Evolutionary conservation across 2,888 invertebrate genomes (phyloP).

Genomic region (Drosophila anceps): DNA sequence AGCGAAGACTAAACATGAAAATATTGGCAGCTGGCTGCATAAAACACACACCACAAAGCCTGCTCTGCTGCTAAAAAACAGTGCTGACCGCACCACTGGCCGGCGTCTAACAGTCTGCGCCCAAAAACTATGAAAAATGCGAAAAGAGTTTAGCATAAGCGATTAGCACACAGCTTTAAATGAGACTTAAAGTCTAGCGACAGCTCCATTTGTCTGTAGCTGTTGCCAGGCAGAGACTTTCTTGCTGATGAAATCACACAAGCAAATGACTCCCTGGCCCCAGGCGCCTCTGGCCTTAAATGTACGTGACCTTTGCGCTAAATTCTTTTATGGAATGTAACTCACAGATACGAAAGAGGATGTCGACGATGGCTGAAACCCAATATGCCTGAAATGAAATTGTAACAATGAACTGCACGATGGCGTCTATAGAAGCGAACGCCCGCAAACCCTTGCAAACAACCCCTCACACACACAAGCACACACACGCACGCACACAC

Average conservation of each 20-base stretch:
- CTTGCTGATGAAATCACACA: slow-evolving; percentile 55
- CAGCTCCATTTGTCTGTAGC: slow-evolving; percentile 1
- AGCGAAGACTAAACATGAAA: slow-evolving; percentile 71
- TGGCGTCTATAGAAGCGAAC: slow-evolving; percentile 27
- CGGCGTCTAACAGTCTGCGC: slow-evolving; percentile 44
- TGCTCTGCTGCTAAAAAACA: slow-evolving; percentile 36
- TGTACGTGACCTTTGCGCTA: slow-evolving; percentile 75
- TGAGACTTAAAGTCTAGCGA: slow-evolving; percentile 28
- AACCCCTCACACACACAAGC: slow-evolving; percentile 22
- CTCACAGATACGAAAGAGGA: slow-evolving; percentile 34
- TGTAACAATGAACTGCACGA: slow-evolving; percentile 71
- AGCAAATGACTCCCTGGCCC: slow-evolving; percentile 9
- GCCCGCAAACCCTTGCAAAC: slow-evolving; percentile 35
- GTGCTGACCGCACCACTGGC: slow-evolving; percentile 60
- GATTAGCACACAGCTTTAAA: slow-evolving; percentile 41
- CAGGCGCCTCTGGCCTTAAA: slow-evolving; percentile 7
- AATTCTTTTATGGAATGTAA: slow-evolving; percentile 63
- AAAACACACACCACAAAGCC: slow-evolving; percentile 14
- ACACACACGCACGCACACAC: slow-evolving; percentile 11
- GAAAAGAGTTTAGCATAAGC: slow-evolving; percentile 35
- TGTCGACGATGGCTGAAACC: slow-evolving; percentile 57
- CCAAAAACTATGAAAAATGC: slow-evolving; percentile 2
- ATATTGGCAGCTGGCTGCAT: slow-evolving; percentile 61
- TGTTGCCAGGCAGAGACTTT: slow-evolving; percentile 37
- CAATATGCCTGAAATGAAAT: slow-evolving; percentile 75